Conservation (phyloP, 2,113 vertebrate genomes). For the Tychaedon coryphoeus region DNA sequence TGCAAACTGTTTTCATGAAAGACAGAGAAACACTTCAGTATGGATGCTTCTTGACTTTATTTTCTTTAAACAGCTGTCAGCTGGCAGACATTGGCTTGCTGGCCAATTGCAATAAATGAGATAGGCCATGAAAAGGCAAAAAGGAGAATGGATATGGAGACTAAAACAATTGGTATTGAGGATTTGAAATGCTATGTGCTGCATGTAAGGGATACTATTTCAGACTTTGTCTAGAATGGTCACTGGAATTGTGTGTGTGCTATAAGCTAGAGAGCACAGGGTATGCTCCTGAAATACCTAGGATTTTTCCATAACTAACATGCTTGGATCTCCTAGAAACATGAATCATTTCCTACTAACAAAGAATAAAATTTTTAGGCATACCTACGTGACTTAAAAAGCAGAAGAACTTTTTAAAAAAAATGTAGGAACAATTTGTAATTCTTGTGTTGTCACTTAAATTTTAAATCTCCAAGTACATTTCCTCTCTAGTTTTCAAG, state of each 20-base stretch:
- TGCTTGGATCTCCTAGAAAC: not conserved
- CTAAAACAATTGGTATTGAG: not conserved
- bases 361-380: not conserved
- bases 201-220: not conserved
- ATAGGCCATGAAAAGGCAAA: not conserved
- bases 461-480: not conserved
- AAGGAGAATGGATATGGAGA: not conserved
- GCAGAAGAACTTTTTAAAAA: not conserved
- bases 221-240: not conserved
- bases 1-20: conserved; percentile 48
- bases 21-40: conserved; percentile 6
- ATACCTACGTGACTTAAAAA: not conserved
- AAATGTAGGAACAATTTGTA: not conserved
- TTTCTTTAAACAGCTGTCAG: conserved; percentile 51
- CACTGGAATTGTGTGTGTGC: not conserved
- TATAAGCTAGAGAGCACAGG: not conserved
- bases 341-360: not conserved
- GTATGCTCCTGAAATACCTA: not conserved
- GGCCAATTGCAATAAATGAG: conserved; percentile 4
- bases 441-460: not conserved
- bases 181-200: not conserved
- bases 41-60: not conserved
- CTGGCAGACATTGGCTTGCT: not conserved
- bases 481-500: not conserved
- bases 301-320: not conserved